A percentile compares a stretch with the other conserved stretches of the same genome.
Evolutionary conservation across 1,140 invertebrate genomes (phyloP).

Genomic region (Diabrotica virgifera): DNA sequence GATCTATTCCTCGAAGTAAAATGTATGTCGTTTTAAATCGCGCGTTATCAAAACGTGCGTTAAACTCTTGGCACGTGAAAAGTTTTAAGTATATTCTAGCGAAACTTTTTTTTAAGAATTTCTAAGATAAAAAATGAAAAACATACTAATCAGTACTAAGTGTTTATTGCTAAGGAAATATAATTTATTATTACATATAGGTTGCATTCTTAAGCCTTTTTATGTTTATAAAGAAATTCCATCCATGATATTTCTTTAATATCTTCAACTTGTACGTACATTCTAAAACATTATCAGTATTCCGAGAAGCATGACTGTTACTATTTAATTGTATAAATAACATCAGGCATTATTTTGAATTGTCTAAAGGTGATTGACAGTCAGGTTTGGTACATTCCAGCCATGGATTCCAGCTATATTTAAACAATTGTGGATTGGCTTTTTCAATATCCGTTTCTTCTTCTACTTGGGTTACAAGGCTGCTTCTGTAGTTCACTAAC

Average conservation of each 20-base stretch:
- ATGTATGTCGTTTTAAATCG: no score
- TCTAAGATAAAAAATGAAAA: no score
- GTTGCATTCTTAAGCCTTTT: background rate
- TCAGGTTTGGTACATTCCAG: constrained; percentile 38
- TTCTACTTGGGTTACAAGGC: constrained; percentile 46
- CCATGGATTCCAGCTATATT: constrained; percentile 52
- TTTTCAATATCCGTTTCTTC: constrained; percentile 42
- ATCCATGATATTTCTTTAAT: background rate
- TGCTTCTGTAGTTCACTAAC: constrained; percentile 47
- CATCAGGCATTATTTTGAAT: background rate
- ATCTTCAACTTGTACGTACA: background rate
- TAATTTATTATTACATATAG: no score
- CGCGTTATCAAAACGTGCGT: no score
- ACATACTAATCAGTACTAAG: no score
- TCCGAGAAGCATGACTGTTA: background rate
- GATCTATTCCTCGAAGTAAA: no score
- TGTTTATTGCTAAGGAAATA: no score
- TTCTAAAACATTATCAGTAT: background rate
- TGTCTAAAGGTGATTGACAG: constrained; percentile 25
- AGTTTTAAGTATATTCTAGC: no score
- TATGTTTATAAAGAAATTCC: background rate
- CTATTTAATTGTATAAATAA: no score
- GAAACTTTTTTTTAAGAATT: no score
- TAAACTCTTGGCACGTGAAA: no score
- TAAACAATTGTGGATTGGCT: constrained; percentile 49